These are phyloP conservation scores for Polyommatus iphigenia DNA, from an alignment of 2,888 invertebrate genomes.

Conservation along the genomic window DNA sequence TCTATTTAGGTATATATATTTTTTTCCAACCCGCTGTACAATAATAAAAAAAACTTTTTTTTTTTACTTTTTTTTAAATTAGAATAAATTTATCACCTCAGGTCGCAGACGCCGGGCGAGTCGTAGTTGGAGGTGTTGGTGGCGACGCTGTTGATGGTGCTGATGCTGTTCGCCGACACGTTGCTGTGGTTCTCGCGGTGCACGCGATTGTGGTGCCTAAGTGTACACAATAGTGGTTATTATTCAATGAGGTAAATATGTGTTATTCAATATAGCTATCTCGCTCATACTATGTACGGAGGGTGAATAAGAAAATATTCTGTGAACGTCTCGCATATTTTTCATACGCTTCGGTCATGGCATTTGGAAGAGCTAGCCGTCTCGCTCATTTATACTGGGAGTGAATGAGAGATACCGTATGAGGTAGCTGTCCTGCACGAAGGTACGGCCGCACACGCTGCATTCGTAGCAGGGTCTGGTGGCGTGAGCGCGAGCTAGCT, in stretches of 20 bases:
- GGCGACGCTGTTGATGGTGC: conserved; percentile 73
- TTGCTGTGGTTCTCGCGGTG: conserved; percentile 83
- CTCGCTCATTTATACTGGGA: neutral
- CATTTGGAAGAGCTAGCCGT: conserved; percentile 45
- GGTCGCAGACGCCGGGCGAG: conserved; percentile 75
- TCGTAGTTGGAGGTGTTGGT: conserved; percentile 69
- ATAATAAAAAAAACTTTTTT: too few relatives aligned
- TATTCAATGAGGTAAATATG: neutral
- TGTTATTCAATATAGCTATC: too few relatives aligned
- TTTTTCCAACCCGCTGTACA: too few relatives aligned
- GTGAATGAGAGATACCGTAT: conserved; percentile 58
- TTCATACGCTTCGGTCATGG: neutral
- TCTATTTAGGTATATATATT: too few relatives aligned
- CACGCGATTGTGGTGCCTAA: conserved; percentile 86
- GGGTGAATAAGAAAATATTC: neutral
- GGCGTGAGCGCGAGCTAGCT: conserved; percentile 81
- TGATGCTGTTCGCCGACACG: conserved; percentile 77
- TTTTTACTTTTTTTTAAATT: too few relatives aligned
- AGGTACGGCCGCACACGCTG: conserved; percentile 86
- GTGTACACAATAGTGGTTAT: neutral
- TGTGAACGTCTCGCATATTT: neutral
- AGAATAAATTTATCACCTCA: conserved; percentile 55
- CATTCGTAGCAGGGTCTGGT: conserved; percentile 86
- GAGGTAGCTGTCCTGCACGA: conserved; percentile 88
- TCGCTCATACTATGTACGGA: neutral